Evolutionary conservation across 1,140 invertebrate genomes (phyloP).

Genomic region (Leptinotarsa texana): DNA sequence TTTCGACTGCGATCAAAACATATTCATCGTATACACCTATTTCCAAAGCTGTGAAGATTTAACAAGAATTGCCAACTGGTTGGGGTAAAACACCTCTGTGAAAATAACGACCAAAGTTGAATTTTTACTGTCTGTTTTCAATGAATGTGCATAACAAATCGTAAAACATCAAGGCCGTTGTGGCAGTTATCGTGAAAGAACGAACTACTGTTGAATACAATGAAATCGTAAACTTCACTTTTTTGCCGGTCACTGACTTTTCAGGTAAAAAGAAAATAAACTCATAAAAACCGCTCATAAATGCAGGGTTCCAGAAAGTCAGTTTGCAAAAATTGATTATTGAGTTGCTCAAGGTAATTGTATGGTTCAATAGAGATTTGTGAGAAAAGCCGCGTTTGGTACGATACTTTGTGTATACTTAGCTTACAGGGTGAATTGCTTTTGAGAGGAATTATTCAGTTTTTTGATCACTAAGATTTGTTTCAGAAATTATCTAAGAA

Average conservation of each 20-base stretch:
- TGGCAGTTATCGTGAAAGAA: conserved; percentile 16
- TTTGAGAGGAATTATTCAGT: too few relatives aligned
- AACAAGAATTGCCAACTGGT: too few relatives aligned
- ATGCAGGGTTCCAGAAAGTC: neutral
- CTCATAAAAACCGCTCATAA: conserved; percentile 20
- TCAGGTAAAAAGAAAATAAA: conserved; percentile 22
- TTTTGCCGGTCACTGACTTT: conserved; percentile 28
- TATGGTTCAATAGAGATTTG: neutral
- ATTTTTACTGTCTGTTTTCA: conserved; percentile 9
- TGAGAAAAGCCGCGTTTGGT: neutral
- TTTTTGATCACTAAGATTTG: too few relatives aligned
- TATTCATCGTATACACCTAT: too few relatives aligned
- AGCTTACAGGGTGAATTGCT: neutral
- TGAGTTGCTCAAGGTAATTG: neutral
- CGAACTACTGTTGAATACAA: conserved; percentile 26
- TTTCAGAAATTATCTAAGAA: too few relatives aligned
- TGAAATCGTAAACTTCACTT: conserved; percentile 26
- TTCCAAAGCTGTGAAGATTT: too few relatives aligned
- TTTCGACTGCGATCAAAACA: too few relatives aligned
- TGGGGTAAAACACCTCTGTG: neutral
- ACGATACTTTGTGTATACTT: neutral
- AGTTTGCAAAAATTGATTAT: neutral
- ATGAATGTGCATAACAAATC: conserved; percentile 26
- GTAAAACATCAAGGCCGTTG: conserved; percentile 28
- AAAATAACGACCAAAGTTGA: neutral